Base-by-base conservation (phyloP, 2,888 invertebrate species). In the Eupithecia abbreviata region DNA sequence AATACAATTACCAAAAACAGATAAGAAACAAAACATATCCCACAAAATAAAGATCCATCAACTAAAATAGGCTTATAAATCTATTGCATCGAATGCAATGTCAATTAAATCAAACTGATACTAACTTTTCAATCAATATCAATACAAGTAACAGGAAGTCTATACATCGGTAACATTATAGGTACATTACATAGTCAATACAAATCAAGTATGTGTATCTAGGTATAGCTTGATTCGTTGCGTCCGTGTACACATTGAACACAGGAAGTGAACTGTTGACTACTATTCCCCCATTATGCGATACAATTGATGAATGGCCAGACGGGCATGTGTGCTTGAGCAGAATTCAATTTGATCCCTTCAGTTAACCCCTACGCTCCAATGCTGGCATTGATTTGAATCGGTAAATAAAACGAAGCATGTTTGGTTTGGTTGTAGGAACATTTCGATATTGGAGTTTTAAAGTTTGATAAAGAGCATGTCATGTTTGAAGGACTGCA, bases 241-340 rank as follows among this genome's bases (percentile, higher is more conserved):
- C 80, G 82, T 82, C 83, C 82, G 83, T 85, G 80, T 75, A 81
- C 86, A 82, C 87, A 92, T 91, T 85, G 80, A 73, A 82, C 86
- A 82, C 87, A 91, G 92, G 91, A 91, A 91, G 90, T 91, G 88
- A 87, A 86, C 87, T 90, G 91, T 91, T 91, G 89, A 88, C 90
- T 90, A 91, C 90, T 90, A 90, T 90, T 89, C 88, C 90, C 88
- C 91, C 84, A 91, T 92, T 91, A 91, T 88, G 82, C 87, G 89
- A 90, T 92, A 88, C 92, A 90, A 92, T 92, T 92, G 92, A 93
- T 93, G 93, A 93, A 93, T 93, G 87, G 90, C 84, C 89, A 90
- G 86, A 89, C 87, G 89, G 91, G 86, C 92, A 91, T 91, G 90
- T 92, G 92, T 92, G 90, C 90, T 30, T 88, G 88, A 90, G 87